These are phyloP conservation scores for Chelonus insularis DNA, from an alignment of 1,140 invertebrate genomes.

Conservation along the genomic window DNA sequence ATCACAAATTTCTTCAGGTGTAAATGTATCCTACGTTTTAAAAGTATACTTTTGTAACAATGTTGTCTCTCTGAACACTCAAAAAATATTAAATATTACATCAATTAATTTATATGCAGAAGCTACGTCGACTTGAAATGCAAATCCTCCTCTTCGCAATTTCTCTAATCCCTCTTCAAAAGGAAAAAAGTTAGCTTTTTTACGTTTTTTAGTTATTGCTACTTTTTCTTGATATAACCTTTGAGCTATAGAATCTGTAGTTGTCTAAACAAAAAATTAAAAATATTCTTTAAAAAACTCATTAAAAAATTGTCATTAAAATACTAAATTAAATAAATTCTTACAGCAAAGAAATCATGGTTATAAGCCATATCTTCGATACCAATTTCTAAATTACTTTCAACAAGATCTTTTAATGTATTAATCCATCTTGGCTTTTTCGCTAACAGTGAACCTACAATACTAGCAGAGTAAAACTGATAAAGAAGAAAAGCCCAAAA, in stretches of 20 bases:
- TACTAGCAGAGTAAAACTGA: constrained; percentile 75
- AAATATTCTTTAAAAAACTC: no score
- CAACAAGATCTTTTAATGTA: constrained; percentile 64
- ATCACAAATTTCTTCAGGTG: constrained; percentile 66
- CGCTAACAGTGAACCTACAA: constrained; percentile 72
- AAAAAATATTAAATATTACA: constrained; percentile 31
- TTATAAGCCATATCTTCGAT: constrained; percentile 68
- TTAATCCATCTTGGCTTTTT: constrained; percentile 67
- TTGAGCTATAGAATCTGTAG: constrained; percentile 62
- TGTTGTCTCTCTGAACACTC: neutral
- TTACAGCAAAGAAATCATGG: constrained; percentile 66
- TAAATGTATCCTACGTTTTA: constrained; percentile 56
- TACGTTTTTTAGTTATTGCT: constrained; percentile 34
- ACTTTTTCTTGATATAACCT: constrained; percentile 62
- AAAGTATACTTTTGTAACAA: neutral
- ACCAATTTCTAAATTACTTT: constrained; percentile 66
- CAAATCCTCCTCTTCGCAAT: constrained; percentile 60
- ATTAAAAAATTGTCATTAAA: neutral
- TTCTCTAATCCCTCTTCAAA: constrained; percentile 53
- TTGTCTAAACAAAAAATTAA: constrained; percentile 55
- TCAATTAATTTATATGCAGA: constrained; percentile 66
- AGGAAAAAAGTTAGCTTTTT: constrained; percentile 32
- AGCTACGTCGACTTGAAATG: constrained; percentile 66
- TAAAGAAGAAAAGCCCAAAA: constrained; percentile 67
- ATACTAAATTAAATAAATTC: neutral